A percentile compares a stretch with the other conserved stretches of the same genome.
Conservation (phyloP, 2,113 vertebrate species). For the Conger conger region DNA sequence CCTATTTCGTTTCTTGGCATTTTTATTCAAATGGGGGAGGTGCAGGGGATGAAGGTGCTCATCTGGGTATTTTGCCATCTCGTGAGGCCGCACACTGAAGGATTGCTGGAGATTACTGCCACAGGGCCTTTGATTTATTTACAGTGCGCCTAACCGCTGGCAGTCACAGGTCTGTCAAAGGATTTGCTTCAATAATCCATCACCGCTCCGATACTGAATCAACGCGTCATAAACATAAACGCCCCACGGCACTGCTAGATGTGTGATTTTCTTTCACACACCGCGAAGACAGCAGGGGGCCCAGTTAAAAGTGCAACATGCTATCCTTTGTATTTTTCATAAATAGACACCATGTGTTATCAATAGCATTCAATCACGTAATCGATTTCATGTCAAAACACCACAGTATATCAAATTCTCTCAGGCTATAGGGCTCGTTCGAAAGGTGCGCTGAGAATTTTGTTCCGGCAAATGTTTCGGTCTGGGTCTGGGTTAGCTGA, state of each 20-base stretch:
- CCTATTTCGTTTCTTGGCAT: not conserved
- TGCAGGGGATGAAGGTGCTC: not conserved
- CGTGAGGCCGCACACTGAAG: not conserved
- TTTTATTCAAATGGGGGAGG: not conserved
- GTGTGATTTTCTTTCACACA: slow-evolving; percentile 20
- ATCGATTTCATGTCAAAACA: not conserved
- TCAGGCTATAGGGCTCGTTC: not conserved
- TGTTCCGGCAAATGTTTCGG: not conserved
- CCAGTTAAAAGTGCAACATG: not conserved
- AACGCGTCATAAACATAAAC: slow-evolving; percentile 33
- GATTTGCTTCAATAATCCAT: slow-evolving; percentile 41
- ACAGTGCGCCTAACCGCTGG: not conserved
- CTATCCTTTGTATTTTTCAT: not conserved
- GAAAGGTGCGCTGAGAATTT: not conserved
- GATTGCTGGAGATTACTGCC: slow-evolving; percentile 13
- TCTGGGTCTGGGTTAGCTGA: not conserved
- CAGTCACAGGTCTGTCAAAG: slow-evolving; percentile 21
- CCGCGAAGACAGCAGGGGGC: not conserved
- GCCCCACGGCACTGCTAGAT: not conserved
- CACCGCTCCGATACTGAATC: slow-evolving; percentile 33
- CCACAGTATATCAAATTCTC: not conserved
- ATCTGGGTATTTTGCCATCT: not conserved
- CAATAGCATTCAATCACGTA: not conserved
- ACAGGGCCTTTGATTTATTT: slow-evolving; percentile 29
- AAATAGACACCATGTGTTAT: not conserved